A percentile compares a stretch with the other conserved stretches of the same genome.
Evolutionary conservation across 2,113 vertebrate species (phyloP).

Genomic region (Tachycineta bicolor): DNA sequence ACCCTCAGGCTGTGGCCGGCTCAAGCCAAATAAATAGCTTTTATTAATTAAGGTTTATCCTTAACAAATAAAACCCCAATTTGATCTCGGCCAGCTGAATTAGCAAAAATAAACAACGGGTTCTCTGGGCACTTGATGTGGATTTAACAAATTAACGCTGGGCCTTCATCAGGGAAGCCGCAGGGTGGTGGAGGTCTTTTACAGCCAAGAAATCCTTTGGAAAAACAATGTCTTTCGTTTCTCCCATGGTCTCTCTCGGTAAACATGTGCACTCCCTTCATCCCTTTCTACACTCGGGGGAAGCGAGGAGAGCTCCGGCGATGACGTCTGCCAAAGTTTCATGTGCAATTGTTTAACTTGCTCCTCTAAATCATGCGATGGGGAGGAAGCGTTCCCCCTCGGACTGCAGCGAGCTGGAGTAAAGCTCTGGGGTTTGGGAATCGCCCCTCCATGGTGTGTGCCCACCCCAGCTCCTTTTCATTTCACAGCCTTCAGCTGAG

Average conservation of each 20-base stretch:
- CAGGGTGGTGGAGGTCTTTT: constrained; percentile 36
- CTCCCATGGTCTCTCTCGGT: constrained; percentile 41
- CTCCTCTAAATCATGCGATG: background rate
- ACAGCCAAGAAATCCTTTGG: constrained; percentile 60
- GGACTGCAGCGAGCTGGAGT: background rate
- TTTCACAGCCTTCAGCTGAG: background rate
- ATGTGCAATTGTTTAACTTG: constrained; percentile 51
- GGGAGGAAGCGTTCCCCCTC: constrained; percentile 9
- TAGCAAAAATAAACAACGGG: constrained; percentile 79
- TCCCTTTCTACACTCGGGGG: background rate
- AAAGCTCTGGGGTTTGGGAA: background rate
- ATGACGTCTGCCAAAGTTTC: background rate
- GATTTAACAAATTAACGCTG: constrained; percentile 83
- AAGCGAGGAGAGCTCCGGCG: constrained; percentile 16
- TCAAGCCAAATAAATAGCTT: constrained; percentile 82
- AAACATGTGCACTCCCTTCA: constrained; percentile 57
- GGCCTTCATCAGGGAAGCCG: constrained; percentile 61
- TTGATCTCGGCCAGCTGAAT: constrained; percentile 63
- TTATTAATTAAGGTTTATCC: constrained; percentile 84
- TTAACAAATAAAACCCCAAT: constrained; percentile 67
- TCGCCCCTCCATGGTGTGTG: rapidly evolving
- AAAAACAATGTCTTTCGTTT: constrained; percentile 27
- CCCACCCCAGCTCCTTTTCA: background rate
- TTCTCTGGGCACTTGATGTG: constrained; percentile 72
- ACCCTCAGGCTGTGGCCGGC: constrained; percentile 58